Conservation (phyloP, 23 tunicate species). For the Phallusia fumigata region DNA sequence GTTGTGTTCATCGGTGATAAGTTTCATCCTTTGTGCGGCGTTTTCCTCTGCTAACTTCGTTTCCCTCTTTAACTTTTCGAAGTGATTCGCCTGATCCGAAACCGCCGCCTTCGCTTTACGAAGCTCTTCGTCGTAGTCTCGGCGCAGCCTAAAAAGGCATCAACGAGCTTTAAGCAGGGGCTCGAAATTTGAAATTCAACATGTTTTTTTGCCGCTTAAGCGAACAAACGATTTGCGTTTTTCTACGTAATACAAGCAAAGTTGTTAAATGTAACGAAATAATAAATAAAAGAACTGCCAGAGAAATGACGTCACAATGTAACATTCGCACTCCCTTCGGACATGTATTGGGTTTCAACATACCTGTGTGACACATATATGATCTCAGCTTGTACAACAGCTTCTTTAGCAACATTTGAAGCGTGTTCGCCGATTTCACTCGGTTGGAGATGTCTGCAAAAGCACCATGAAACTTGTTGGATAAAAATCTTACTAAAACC, state of each 20-base stretch:
- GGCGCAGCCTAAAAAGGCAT: conserved; percentile 45
- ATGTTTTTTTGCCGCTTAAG: too few relatives aligned
- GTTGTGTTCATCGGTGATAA: conserved; percentile 51
- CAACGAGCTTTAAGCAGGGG: neutral
- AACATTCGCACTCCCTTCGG: too few relatives aligned
- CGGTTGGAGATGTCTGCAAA: conserved; percentile 59
- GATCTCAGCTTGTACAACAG: conserved; percentile 85
- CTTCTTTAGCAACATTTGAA: conserved; percentile 78
- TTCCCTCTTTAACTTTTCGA: conserved; percentile 29
- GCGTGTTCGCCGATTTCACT: conserved; percentile 83
- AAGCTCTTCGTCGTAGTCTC: conserved; percentile 87
- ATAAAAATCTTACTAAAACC: neutral
- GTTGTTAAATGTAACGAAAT: too few relatives aligned
- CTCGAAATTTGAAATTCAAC: neutral
- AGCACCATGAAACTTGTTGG: neutral
- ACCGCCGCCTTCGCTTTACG: conserved; percentile 70
- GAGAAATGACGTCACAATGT: too few relatives aligned
- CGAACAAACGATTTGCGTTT: too few relatives aligned
- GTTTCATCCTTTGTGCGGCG: conserved; percentile 38
- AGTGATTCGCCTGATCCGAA: conserved; percentile 55
- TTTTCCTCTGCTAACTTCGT: conserved; percentile 37
- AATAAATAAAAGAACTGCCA: too few relatives aligned
- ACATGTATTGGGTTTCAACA: too few relatives aligned
- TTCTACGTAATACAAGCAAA: too few relatives aligned
- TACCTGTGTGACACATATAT: conserved; percentile 68